These are phyloP conservation scores for Acipenser oxyrinchus DNA, from an alignment of 2,797 vertebrate genomes.

Conservation along the genomic window DNA sequence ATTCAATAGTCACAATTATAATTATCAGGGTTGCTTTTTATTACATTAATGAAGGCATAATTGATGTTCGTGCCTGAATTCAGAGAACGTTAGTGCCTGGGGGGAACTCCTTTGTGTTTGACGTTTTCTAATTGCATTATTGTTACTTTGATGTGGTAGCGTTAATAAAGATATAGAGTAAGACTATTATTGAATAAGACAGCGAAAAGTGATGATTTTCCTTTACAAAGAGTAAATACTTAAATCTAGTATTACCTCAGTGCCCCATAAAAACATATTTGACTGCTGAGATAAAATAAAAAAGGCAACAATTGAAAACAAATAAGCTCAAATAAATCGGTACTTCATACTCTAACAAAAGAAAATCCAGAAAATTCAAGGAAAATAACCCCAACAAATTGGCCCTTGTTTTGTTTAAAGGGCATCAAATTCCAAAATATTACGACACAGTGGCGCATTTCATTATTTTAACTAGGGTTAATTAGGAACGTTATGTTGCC, in stretches of 20 bases:
- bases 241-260: background rate
- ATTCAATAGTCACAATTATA: no score
- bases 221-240: background rate
- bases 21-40: no score
- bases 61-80: no score
- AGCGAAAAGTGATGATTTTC: background rate
- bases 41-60: no score
- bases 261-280: background rate
- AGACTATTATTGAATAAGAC: no score
- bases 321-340: constrained; percentile 1
- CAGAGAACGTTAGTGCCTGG: no score
- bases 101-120: no score
- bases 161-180: no score
- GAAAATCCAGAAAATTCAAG: background rate
- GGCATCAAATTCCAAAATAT: constrained; percentile 25
- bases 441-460: constrained; percentile 36
- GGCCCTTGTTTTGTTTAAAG: constrained; percentile 23
- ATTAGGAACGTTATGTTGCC: constrained; percentile 62
- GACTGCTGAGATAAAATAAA: background rate
- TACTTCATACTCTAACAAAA: background rate
- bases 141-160: no score
- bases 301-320: constrained; percentile 8
- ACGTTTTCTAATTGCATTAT: no score
- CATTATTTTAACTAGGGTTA: constrained; percentile 68
- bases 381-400: constrained; percentile 3